Evolutionary conservation across 1,140 invertebrate species (phyloP).

Genomic region (Zaprionus camerounensis): DNA sequence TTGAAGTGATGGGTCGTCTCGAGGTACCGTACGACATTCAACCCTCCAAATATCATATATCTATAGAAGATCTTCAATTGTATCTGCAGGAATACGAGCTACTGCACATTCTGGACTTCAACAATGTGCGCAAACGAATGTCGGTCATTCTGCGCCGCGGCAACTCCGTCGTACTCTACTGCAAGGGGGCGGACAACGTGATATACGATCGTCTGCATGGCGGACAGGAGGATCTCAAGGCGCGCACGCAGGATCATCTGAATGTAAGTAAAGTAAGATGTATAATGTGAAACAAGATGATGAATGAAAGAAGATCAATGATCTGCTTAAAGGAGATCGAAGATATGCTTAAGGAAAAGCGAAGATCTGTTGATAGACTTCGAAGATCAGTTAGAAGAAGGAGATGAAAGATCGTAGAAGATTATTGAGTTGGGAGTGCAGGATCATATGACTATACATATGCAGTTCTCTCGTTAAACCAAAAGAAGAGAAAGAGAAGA

Average conservation of each 20-base stretch:
- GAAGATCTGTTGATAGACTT: no score
- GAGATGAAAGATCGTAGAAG: no score
- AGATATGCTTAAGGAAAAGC: no score
- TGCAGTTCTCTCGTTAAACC: no score
- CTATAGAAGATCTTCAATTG: constrained; percentile 26
- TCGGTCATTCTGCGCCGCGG: constrained; percentile 97
- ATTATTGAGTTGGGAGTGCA: no score
- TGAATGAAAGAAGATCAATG: not conserved
- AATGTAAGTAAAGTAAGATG: constrained; percentile 88
- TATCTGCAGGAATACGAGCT: constrained; percentile 91
- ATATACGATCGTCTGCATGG: constrained; percentile 96
- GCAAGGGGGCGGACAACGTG: constrained; percentile 99
- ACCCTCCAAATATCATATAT: not conserved
- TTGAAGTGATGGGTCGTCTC: constrained; percentile 93
- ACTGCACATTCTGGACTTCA: constrained; percentile 99
- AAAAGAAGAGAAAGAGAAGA: no score
- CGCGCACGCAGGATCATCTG: constrained; percentile 95
- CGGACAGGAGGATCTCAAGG: constrained; percentile 90
- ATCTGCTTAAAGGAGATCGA: not conserved
- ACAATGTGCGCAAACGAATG: constrained; percentile 99
- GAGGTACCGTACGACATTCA: constrained; percentile 86
- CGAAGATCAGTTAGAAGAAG: no score
- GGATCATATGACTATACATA: no score
- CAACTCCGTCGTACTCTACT: constrained; percentile 95
- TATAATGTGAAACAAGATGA: constrained; percentile 6